Conservation (phyloP, 2,113 vertebrate species). For the Melanostigma gelatinosum region DNA sequence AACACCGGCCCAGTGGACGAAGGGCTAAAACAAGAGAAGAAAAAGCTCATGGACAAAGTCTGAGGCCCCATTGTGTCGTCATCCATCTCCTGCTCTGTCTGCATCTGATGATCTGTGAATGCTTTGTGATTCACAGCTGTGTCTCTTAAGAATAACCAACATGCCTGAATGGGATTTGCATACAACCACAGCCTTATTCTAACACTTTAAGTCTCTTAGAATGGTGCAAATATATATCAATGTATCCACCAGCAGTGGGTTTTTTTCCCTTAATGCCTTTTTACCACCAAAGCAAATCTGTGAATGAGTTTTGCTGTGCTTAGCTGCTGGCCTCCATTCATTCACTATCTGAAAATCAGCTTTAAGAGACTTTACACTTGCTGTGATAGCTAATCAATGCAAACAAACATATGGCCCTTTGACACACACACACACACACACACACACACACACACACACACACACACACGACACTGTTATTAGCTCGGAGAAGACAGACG, state of each 20-base stretch:
- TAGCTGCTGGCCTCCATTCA: background rate
- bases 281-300: background rate
- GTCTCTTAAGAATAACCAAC: background rate
- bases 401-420: background rate
- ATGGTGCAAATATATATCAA: background rate
- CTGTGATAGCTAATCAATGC: background rate
- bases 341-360: background rate
- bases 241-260: background rate
- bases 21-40: background rate
- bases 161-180: background rate
- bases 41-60: background rate
- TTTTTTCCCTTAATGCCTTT: background rate
- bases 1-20: background rate
- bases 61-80: background rate
- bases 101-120: conserved; percentile 3
- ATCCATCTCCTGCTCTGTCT: background rate
- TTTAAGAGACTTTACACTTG: background rate
- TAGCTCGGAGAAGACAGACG: background rate
- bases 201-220: background rate
- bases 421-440: background rate
- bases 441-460: background rate
- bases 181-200: background rate
- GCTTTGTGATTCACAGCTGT: background rate
- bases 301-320: background rate
- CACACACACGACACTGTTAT: conserved; percentile 27